Conservation (phyloP, 2,113 vertebrate genomes). For the Zosterops borbonicus region DNA sequence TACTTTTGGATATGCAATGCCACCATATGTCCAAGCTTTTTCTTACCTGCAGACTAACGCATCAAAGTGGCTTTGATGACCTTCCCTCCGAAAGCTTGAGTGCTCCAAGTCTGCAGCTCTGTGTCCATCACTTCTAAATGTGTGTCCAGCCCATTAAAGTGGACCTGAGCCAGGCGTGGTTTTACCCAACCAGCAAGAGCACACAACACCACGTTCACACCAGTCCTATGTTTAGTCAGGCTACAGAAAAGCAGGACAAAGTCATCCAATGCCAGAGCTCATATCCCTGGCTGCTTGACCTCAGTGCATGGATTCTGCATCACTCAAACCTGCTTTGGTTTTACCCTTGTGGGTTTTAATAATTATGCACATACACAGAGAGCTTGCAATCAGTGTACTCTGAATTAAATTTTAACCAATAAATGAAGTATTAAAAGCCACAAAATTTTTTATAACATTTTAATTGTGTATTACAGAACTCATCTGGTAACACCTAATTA, state of each 20-base stretch:
- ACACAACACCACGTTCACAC: neutral
- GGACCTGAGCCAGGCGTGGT: neutral
- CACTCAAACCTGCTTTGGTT: neutral
- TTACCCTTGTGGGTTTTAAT: constrained; percentile 40
- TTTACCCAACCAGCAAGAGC: neutral
- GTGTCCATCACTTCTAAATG: neutral
- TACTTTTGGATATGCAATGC: neutral
- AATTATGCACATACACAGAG: constrained; percentile 2
- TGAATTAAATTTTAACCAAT: constrained; percentile 65
- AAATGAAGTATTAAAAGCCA: constrained; percentile 58
- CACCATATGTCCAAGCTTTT: neutral
- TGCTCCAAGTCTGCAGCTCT: neutral
- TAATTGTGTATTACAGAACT: constrained; percentile 53
- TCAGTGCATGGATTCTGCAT: neutral
- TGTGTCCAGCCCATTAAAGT: neutral
- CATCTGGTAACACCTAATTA: constrained; percentile 52
- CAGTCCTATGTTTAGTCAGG: neutral
- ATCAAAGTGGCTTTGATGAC: neutral
- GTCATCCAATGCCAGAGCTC: neutral
- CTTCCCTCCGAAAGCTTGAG: neutral
- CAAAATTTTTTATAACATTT: constrained; percentile 45
- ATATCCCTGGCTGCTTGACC: neutral
- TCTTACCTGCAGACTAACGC: neutral
- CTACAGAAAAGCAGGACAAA: neutral
- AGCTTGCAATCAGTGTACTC: constrained; percentile 27